phyloP scores from a whole-genome alignment of 2,113 vertebrate genomes.

The Ornithorhynchus anatinus region DNA sequence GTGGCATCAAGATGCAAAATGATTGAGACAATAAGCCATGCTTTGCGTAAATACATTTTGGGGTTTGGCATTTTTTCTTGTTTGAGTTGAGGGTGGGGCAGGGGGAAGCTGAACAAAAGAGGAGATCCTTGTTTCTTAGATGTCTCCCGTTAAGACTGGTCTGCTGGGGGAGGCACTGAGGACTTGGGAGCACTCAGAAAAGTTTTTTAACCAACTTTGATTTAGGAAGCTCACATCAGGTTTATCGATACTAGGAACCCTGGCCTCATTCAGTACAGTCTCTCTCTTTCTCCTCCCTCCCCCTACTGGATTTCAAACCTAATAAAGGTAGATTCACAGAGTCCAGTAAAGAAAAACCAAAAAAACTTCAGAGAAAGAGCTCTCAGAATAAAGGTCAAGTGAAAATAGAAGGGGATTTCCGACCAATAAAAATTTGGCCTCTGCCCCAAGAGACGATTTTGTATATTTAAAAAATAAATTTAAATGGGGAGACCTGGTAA shows the following conservation, averaged over 20 bases:
- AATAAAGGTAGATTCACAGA: background rate
- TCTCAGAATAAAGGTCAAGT: too few relatives aligned
- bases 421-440: too few relatives aligned
- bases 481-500: background rate
- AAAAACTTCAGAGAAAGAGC: too few relatives aligned
- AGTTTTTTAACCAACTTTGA: conserved; percentile 5
- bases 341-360: background rate
- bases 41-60: conserved; percentile 48
- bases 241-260: background rate
- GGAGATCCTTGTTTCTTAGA: background rate
- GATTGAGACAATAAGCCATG: conserved; percentile 45
- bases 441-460: too few relatives aligned
- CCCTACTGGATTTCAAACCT: too few relatives aligned
- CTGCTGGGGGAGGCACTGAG: background rate
- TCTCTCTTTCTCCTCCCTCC: background rate
- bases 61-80: conserved; percentile 25
- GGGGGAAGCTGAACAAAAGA: background rate
- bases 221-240: background rate
- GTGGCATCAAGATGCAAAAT: conserved; percentile 43
- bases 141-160: background rate
- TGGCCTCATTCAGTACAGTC: too few relatives aligned
- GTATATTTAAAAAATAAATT: too few relatives aligned
- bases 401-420: too few relatives aligned
- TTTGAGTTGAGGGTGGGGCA: conserved; percentile 5
- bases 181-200: conserved; percentile 1